Percentiles rank a stretch among this genome's conserved stretches.
phyloP scores from a whole-genome alignment of 92 coral and sea anemone species.

The Phenganax marumi region DNA sequence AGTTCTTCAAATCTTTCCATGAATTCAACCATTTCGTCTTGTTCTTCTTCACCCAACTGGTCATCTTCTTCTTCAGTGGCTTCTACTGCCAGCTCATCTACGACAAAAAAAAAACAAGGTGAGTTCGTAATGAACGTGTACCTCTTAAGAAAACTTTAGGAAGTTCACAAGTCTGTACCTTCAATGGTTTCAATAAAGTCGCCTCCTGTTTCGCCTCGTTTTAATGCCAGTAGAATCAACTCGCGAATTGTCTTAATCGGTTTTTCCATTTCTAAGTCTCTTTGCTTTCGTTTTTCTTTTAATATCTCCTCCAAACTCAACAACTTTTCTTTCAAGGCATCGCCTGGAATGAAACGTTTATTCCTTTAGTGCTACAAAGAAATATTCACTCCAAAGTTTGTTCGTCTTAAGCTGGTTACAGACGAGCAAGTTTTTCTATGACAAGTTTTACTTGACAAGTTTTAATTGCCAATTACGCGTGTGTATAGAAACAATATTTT shows the following conservation, averaged over 20 bases:
- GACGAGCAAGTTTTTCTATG: too few relatives aligned
- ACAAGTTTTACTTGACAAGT: too few relatives aligned
- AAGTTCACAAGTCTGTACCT: not conserved
- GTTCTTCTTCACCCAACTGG: conserved; percentile 9
- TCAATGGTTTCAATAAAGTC: not conserved
- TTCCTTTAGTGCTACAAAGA: too few relatives aligned
- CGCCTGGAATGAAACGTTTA: not conserved
- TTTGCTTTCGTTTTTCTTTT: conserved; percentile 1
- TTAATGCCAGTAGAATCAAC: conserved; percentile 16
- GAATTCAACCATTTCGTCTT: conserved; percentile 33
- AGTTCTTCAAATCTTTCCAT: conserved; percentile 39
- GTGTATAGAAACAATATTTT: too few relatives aligned
- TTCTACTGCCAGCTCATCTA: conserved; percentile 7
- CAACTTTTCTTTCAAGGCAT: not conserved
- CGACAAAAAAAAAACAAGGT: not conserved
- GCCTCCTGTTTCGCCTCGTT: conserved; percentile 15
- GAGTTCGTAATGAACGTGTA: not conserved
- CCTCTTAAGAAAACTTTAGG: too few relatives aligned
- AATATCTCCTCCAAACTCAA: conserved; percentile 16
- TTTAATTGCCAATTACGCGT: too few relatives aligned
- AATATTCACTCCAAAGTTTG: too few relatives aligned
- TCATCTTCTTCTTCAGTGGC: conserved; percentile 18
- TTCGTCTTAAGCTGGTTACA: too few relatives aligned
- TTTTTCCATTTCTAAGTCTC: conserved; percentile 7
- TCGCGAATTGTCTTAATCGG: conserved; percentile 8